Base-by-base conservation (phyloP, 2,888 invertebrate species). In the Diplolepis rosae region DNA sequence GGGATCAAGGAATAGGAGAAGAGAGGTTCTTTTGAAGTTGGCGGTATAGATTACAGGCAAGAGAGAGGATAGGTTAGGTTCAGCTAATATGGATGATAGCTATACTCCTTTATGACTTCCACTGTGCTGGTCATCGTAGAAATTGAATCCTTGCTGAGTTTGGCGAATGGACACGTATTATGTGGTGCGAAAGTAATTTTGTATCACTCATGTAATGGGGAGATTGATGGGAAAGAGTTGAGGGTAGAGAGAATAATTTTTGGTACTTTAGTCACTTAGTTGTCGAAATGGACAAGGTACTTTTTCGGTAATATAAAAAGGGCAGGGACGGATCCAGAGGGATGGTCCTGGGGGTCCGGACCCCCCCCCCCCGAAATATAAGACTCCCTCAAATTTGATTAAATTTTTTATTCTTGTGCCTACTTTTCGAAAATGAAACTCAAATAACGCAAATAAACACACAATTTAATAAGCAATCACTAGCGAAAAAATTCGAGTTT, bases 11-110 rank as follows among this genome's bases (percentile, higher is more conserved):
- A 22, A 22, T 56, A 35, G 56, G 56, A 35, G 13, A 24, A 13
- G 22, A 35, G 56, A 22, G 56, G 35, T 22, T 56, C 22, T 35
- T 56, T 56, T 56, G 56, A 56, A 35, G 56, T 56, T 56, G 56
- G 35, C 56, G 56, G 35, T 39, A 56, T 39, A 6, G n/a, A 30
- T 13, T 27, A 61, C 30, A 27, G 27, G 28, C 9, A 15, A 66
- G 11, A 28, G 32, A 48, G n/a, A 68, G 18, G n/a, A 35, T 56
- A 56, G 56, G 35, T 56, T 30, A 32, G 30, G 52, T 52, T 30
- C 15, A 35, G 35, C 56, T 35, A 56, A 22, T 56, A 24, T 39
- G 32, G 35, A 22, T 56, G 22, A 56, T 56, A 22, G 30, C 35
- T 32, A 11, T 18, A 52, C 30, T 45, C 45, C 45, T 30, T 51